A percentile compares a stretch with the other conserved stretches of the same genome.
phyloP scores from a whole-genome alignment of 2,888 invertebrate species.

The Trissoscelio sp. region DNA sequence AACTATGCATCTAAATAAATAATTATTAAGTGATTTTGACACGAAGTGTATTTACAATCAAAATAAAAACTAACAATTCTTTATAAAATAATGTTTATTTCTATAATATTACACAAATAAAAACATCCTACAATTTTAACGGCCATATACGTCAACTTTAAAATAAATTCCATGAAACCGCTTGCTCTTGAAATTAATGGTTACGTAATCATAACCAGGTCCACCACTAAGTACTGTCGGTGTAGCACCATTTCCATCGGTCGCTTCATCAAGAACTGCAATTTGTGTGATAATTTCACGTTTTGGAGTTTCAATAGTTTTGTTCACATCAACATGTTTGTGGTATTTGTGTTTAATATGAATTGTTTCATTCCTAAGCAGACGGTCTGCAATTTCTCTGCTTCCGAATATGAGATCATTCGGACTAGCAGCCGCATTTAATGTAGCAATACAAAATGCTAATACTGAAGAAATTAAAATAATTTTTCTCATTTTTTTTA shows the following conservation, averaged over 20 bases:
- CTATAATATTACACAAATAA: too few species aligned
- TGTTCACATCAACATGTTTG: constrained; percentile 61
- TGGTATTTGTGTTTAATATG: constrained; percentile 75
- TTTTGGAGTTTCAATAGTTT: constrained; percentile 70
- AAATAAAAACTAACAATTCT: too few species aligned
- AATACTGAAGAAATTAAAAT: background rate
- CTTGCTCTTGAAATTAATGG: constrained; percentile 83
- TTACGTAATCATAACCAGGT: constrained; percentile 78
- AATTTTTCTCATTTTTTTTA: background rate
- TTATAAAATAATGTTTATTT: too few species aligned
- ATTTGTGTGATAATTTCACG: constrained; percentile 80
- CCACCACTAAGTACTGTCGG: constrained; percentile 82
- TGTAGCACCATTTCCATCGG: constrained; percentile 83
- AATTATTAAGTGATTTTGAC: too few species aligned
- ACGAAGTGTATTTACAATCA: too few species aligned
- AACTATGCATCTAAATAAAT: too few species aligned
- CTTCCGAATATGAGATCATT: constrained; percentile 74
- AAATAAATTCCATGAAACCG: too few species aligned
- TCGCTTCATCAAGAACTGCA: constrained; percentile 81
- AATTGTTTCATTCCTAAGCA: constrained; percentile 59
- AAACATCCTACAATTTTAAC: too few species aligned
- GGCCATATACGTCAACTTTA: too few species aligned
- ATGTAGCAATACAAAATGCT: background rate
- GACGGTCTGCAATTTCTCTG: constrained; percentile 72
- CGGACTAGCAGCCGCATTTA: constrained; percentile 52